phyloP scores from a whole-genome alignment of 2,797 vertebrate species.

The Heteromormyrus szaboi region DNA sequence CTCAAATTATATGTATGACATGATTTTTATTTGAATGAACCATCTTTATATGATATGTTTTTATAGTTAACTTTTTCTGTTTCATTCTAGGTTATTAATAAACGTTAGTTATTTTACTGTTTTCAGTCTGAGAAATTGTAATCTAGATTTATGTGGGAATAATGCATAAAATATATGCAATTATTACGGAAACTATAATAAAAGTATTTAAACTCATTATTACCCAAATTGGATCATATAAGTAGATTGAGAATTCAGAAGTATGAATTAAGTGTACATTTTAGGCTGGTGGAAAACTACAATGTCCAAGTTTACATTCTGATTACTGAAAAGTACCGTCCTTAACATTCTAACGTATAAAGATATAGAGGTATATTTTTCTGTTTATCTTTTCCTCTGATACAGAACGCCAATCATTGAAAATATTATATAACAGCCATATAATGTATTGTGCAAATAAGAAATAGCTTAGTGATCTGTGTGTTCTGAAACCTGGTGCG shows the following conservation, averaged over 20 bases:
- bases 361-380: background rate
- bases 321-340: background rate
- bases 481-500: background rate
- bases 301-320: background rate
- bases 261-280: background rate
- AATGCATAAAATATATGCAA: background rate
- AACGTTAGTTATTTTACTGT: background rate
- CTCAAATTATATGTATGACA: background rate
- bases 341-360: background rate
- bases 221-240: background rate
- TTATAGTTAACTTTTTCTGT: background rate
- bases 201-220: background rate
- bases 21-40: background rate
- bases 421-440: background rate
- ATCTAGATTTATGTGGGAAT: background rate
- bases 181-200: background rate
- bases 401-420: background rate
- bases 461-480: background rate
- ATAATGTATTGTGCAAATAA: background rate
- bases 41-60: background rate
- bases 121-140: background rate
- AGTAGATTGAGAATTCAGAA: background rate
- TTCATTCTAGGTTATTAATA: background rate
- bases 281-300: background rate
- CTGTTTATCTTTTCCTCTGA: background rate